Base-by-base conservation (phyloP, 2,797 vertebrate species). In the Cetoscarus ocellatus region DNA sequence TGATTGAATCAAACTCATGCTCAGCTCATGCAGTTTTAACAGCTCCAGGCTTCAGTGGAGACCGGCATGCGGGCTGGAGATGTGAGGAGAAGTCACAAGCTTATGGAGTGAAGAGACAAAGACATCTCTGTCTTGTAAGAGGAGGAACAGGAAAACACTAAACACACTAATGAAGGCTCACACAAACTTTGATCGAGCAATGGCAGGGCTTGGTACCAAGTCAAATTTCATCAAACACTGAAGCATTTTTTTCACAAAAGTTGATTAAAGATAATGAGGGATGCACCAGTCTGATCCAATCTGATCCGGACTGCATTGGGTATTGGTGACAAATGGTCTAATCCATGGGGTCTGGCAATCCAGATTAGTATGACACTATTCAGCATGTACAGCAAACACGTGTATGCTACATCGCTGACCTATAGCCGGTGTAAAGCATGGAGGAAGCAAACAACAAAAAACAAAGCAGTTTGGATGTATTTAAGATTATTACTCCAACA, bases 1-100 rank as follows among this genome's bases (percentile, higher is more conserved):
- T 88, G 85, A 92, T 80, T 87, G 91, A 90, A 88, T 91, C 85
- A 86, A 93, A 89, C 88, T 84, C 84, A 43, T 78, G 82, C 75
- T 80, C 86, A 57, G 83, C 80, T 79, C 69, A 68, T 81, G 79
- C 79, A 73, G 75, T 81, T 82, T 73, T 38, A 67, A 79, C 71
- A 65, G 88, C 88, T 93, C 68, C 78, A 61, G 90, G 86, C 82
- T 52, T 75, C 76, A 74, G 55, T 60, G 60, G 63, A 75, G 81
- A 75, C 73, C 63, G 62, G 56, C 38, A 62, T n/a, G 27, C 27
- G 27, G 72, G 49, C 75, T 74, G 77, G 76, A 55, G 76, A 69
- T 53, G 75, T 75, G 82, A 68, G 67, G 82, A 68, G 67, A 76
- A 90, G 90, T 91, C 91, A 91, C 82, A 35, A 89, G 90, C 76